Conservation (phyloP, 2,797 vertebrate species). For the Sebastes ruberrimus region DNA sequence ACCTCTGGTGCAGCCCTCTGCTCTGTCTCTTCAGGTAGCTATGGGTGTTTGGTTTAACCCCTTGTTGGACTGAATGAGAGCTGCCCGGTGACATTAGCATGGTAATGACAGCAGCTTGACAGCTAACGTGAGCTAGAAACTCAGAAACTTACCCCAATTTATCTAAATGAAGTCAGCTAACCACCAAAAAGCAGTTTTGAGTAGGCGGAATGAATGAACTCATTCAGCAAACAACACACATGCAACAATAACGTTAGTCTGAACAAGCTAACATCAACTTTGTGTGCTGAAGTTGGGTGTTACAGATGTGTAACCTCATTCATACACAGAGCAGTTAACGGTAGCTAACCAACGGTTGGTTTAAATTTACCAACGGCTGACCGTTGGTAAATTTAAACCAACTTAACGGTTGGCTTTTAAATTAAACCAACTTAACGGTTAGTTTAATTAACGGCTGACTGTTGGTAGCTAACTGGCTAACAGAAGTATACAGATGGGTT, state of each 20-base stretch:
- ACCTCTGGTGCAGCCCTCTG: slow-evolving; percentile 27
- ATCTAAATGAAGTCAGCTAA: background rate
- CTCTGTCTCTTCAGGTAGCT: background rate
- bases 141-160: background rate
- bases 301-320: background rate
- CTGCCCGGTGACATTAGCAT: slow-evolving; percentile 39
- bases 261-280: slow-evolving; percentile 1
- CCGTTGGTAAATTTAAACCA: no score
- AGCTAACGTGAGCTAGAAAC: background rate
- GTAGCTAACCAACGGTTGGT: background rate
- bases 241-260: background rate
- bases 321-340: background rate
- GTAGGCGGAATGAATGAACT: background rate
- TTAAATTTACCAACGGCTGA: no score
- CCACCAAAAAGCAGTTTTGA: background rate
- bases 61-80: background rate
- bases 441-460: no score
- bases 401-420: no score
- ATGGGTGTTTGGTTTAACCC: background rate
- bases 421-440: no score
- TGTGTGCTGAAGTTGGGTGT: slow-evolving; percentile 9
- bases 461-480: no score
- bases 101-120: slow-evolving; percentile 45
- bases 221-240: background rate
- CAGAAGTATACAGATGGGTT: no score